phyloP scores from a whole-genome alignment of 53 echinoderm and acorn worm genomes.

The Astropecten irregularis region DNA sequence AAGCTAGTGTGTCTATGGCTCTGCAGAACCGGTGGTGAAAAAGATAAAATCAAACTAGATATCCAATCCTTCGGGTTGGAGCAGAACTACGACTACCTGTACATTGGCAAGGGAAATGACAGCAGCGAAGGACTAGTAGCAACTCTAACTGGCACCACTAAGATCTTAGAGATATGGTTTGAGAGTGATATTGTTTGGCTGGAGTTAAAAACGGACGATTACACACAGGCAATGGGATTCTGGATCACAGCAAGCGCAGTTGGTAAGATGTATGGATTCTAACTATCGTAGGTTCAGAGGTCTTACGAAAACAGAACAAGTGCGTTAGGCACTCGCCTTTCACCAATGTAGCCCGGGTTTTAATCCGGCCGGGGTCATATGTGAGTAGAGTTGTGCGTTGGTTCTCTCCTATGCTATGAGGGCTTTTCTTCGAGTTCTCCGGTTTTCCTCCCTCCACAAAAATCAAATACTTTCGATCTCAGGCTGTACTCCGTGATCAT shows the following conservation, averaged over 20 bases:
- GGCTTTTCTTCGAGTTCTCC: no score
- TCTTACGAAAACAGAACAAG: background rate
- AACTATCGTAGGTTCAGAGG: background rate
- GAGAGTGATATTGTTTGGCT: background rate
- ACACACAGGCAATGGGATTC: background rate
- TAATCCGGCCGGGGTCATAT: no score
- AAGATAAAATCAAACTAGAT: background rate
- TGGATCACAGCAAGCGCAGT: background rate
- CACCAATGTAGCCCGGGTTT: no score
- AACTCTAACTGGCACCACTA: background rate
- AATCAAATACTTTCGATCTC: no score
- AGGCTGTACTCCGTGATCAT: no score
- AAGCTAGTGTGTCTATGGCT: background rate
- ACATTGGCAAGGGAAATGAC: background rate
- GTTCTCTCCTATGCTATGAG: no score
- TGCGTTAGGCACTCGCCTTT: no score
- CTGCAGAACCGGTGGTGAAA: background rate
- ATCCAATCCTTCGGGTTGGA: slow-evolving; percentile 12
- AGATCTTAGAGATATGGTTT: background rate
- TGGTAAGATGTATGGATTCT: background rate
- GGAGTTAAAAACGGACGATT: background rate
- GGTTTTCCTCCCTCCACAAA: no score
- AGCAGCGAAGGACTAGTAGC: background rate
- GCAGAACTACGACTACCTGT: background rate
- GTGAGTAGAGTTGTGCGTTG: no score